These are phyloP conservation scores for Grus americana DNA, from an alignment of 2,113 vertebrate species.

Conservation along the genomic window DNA sequence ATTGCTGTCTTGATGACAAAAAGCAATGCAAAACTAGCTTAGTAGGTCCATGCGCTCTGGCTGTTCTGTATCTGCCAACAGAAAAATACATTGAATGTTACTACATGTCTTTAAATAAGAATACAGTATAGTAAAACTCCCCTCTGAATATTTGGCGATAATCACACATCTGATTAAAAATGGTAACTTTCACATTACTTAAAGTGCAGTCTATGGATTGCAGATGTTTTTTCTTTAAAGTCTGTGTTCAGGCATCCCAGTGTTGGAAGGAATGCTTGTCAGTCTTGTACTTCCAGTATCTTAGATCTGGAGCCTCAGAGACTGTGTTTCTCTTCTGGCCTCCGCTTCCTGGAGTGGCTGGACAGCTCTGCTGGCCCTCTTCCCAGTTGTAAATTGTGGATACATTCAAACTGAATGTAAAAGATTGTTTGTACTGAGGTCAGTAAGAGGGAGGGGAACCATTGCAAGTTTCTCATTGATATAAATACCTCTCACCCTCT, in stretches of 20 bases:
- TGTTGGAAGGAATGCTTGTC: background rate
- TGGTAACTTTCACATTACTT: background rate
- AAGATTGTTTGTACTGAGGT: background rate
- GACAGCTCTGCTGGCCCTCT: background rate
- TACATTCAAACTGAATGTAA: background rate
- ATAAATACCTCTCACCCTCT: background rate
- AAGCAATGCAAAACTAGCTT: background rate
- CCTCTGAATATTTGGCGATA: background rate
- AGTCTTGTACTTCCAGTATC: background rate
- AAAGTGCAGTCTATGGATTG: background rate
- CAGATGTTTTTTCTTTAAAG: background rate
- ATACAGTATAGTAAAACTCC: background rate
- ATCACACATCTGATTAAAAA: background rate
- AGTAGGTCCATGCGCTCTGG: background rate
- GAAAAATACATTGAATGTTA: background rate
- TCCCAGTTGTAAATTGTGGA: background rate
- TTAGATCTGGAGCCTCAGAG: background rate
- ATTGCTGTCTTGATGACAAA: background rate
- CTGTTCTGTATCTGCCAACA: background rate
- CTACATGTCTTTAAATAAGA: background rate
- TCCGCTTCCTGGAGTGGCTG: background rate
- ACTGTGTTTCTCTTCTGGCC: background rate
- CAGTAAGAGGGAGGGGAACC: background rate
- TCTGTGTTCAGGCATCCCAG: background rate
- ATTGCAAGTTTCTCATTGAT: background rate